Percentiles rank a stretch among this genome's conserved stretches.
phyloP scores from a whole-genome alignment of 2,113 vertebrate genomes.

The Chaetodon trifascialis region DNA sequence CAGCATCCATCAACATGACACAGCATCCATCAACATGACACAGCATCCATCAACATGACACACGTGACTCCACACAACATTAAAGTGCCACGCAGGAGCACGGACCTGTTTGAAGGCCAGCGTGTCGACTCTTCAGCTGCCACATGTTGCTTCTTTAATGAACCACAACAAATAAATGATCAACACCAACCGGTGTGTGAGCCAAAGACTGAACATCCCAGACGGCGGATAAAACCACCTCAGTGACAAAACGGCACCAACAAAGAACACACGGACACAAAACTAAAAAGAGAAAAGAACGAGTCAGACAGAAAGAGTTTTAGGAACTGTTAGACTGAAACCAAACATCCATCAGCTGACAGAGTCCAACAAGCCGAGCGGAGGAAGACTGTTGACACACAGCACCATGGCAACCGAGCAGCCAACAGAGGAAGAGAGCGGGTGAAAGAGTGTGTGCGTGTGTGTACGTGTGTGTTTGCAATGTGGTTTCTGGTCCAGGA shows the following conservation, averaged over 20 bases:
- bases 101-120: not conserved
- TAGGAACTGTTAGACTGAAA: constrained; percentile 21
- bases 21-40: not conserved
- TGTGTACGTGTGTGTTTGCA: constrained; percentile 7
- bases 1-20: too few relatives aligned
- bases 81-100: not conserved
- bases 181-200: not conserved
- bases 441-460: not conserved
- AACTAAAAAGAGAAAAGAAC: not conserved
- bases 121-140: not conserved
- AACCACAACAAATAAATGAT: not conserved
- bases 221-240: not conserved
- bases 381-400: constrained; percentile 16
- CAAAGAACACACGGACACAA: not conserved
- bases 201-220: not conserved
- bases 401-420: constrained; percentile 24
- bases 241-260: not conserved
- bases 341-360: constrained; percentile 29
- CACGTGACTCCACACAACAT: too few relatives aligned
- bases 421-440: constrained; percentile 1
- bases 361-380: constrained; percentile 2
- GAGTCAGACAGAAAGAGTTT: not conserved
- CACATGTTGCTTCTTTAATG: not conserved
- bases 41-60: not conserved
- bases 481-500: too few relatives aligned